Base-by-base conservation (phyloP, 2,113 vertebrate genomes). In the Lucifuga dentata region DNA sequence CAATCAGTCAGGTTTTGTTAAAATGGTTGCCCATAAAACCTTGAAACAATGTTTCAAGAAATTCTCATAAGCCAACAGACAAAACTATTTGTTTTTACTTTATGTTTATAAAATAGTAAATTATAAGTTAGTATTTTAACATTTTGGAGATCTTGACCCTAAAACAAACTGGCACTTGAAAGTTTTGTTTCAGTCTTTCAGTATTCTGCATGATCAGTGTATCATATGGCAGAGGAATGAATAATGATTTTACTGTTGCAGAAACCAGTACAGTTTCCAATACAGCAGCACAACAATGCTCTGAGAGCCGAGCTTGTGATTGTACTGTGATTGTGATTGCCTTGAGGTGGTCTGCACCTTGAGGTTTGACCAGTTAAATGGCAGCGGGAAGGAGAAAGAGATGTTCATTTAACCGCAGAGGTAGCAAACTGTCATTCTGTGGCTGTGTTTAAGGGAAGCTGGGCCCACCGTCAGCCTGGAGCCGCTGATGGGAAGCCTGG, bases 401-500 rank as follows among this genome's bases (percentile, higher is more conserved):
- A 65, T 73, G 75, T 73, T 81, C 70, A 49, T 73, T 87, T 80
- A 73, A 74, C 56, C 62, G 46, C 49, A 60, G 32, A 74, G 29
- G 53, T 63, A 65, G 49, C 40, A 64, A 70, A 65, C 67, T 46
- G 59, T 62, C 67, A 66, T 83, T 78, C 60, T 89, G 41, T 78
- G 17, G 55, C 62, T 81, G 57, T 72, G 32, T 80, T 75, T 74
- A 69, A 96, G 94, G 89, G 93, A 95, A 60, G 52, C 71, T 60
- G 73, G 63, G 23, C 78, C 55, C 60, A 73, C n/a, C 70, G 92
- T 92, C 86, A 90, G 87, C 58, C 81, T 93, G 60, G 83, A 94
- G 65, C 92, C 94, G 15, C 88, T 96, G 84, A 96, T 96, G 95
- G 88, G 90, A 50, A 95, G 91, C 86, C 91, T 97, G 83, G 95